phyloP scores from a whole-genome alignment of 2,797 vertebrate genomes.

The Leptatherina wallacei region DNA sequence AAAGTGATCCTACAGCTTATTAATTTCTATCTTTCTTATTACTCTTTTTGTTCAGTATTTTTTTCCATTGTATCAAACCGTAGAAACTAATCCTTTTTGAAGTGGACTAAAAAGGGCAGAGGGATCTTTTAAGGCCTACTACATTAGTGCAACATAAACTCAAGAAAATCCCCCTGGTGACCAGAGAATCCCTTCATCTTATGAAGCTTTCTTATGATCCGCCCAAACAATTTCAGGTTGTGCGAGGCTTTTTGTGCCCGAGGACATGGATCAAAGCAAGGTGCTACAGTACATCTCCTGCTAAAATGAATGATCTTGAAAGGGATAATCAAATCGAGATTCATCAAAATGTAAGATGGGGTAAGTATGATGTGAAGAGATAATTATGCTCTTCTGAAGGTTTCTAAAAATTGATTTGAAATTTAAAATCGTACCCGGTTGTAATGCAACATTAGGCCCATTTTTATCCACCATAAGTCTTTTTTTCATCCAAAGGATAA shows the following conservation, averaged over 20 bases:
- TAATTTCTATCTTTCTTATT: not conserved
- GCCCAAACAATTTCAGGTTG: slow-evolving; percentile 48
- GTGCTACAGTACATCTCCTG: slow-evolving; percentile 42
- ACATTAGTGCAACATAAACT: slow-evolving; percentile 37
- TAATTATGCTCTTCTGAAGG: slow-evolving; percentile 40
- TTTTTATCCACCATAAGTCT: not conserved
- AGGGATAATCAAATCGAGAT: slow-evolving; percentile 49
- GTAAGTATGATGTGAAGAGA: slow-evolving; percentile 30
- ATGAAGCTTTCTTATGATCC: slow-evolving; percentile 47
- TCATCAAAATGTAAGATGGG: slow-evolving; percentile 41
- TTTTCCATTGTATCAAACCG: slow-evolving; percentile 24
- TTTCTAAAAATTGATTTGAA: slow-evolving; percentile 37
- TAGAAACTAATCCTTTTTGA: slow-evolving; percentile 16
- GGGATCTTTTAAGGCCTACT: slow-evolving; percentile 21
- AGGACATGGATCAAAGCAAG: slow-evolving; percentile 62
- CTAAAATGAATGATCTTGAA: slow-evolving; percentile 57
- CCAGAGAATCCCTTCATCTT: slow-evolving; percentile 51
- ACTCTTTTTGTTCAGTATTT: not conserved
- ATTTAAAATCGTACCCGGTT: slow-evolving; percentile 27
- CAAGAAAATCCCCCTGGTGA: slow-evolving; percentile 32
- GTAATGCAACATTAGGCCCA: slow-evolving; percentile 3
- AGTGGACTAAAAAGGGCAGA: slow-evolving; percentile 18
- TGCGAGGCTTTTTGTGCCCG: slow-evolving; percentile 30
- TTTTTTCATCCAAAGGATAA: not conserved
- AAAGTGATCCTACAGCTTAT: slow-evolving; percentile 1